Evolutionary conservation across 2,888 invertebrate species (phyloP), one percentile per base, ranked within the genome.

Genomic region (Laspeyria flexula): DNA sequence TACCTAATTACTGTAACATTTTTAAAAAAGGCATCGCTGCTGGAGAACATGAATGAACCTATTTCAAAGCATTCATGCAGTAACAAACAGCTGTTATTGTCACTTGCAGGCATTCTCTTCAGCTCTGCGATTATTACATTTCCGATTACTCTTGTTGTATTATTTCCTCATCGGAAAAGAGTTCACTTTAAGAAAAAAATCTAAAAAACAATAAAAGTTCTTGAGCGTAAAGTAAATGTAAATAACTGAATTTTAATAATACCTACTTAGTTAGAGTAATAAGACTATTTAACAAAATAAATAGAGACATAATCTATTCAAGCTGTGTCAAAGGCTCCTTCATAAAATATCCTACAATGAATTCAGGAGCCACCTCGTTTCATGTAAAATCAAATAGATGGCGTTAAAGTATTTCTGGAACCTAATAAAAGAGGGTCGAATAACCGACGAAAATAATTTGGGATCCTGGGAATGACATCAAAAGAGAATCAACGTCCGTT

Each of bases 391-490:
- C 16, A 35, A 44, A 41, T 37, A 52, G 40, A 45, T 42, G 11
- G 12, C 18, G 52, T 37, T 43, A 33, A 49, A 34, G 31, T 46
- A 37, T 34, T 33, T 51, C 10, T 43, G 15, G 43, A 55, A 38
- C 29, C 6, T 37, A 46, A 45, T 46, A 41, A 59, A 54, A 50
- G 38, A 45, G 23, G 16, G 27, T 44, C 27, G 25, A 50, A 46
- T 44, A 37, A 38, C 39, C 40, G 35, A 33, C 37, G 51, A 44
- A 45, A 27, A 37, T 53, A 46, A 55, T 58, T 61, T 58, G 33
- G 30, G 39, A 39, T 50, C 43, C 40, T 59, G 50, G 23, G 13
- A 44, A 37, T 51, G 42, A 55, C 61, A 42, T 61, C 51, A 58
- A 61, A 64, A 54, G 50, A 43, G 37, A 42, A 44, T 29, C 38